Percentiles rank a stretch among this genome's conserved stretches.
Evolutionary conservation across 2,797 vertebrate genomes (phyloP).

Genomic region (Coccyzus lansbergi): DNA sequence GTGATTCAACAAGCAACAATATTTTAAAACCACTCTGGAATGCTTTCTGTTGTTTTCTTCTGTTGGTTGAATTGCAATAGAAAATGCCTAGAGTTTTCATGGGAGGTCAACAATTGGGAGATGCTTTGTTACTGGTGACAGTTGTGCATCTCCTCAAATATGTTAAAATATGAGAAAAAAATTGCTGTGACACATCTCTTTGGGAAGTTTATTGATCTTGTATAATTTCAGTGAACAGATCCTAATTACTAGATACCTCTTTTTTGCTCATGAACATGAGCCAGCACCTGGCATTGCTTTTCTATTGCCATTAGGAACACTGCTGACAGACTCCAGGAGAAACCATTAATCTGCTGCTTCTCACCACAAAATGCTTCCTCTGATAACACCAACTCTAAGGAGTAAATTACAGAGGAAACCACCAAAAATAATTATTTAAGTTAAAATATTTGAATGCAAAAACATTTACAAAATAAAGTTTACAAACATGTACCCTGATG

Average conservation of each 20-base stretch:
- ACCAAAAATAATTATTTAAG: background rate
- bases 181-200: background rate
- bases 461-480: background rate
- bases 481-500: background rate
- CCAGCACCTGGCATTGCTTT: background rate
- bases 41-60: background rate
- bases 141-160: background rate
- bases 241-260: background rate
- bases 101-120: rapidly evolving
- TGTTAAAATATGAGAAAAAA: background rate
- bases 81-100: background rate
- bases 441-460: background rate
- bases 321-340: background rate
- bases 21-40: background rate
- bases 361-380: background rate
- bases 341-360: background rate
- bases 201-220: background rate
- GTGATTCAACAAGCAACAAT: background rate
- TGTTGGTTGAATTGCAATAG: background rate
- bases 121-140: background rate
- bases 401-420: background rate
- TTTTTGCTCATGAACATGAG: background rate
- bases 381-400: background rate
- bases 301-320: background rate
- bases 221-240: background rate